Base-by-base conservation (phyloP, 2,888 invertebrate genomes). In the Cephus pygmeus region DNA sequence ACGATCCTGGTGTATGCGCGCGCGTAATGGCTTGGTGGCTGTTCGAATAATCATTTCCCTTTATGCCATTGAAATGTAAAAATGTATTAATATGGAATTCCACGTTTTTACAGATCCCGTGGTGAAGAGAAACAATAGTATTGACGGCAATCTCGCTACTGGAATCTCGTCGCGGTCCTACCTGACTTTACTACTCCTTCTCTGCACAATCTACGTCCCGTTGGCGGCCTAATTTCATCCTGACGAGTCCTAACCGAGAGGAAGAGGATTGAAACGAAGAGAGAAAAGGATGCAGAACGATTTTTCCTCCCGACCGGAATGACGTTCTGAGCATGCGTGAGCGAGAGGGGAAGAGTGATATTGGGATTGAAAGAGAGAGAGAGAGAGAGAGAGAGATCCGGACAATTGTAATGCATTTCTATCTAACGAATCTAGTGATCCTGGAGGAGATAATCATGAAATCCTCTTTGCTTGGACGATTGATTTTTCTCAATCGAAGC, bases 371-470 rank as follows among this genome's bases (percentile, higher is more conserved):
- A 33, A 9, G 71, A 71, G 71, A 33, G n/a, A 74, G 31, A 9
- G 30, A 36, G 35, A 40, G 30, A 36, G 35, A 40, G 69, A 71
- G 34, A 77, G 31, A 77, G 76, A 36, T 36, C 12, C 56, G 56
- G 23, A 56, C 2, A 56, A 56, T 56, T 56, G 4, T 56, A 56
- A 56, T 56, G 56, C 6, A 56, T 23, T 56, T 56, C 56, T 56
- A 23, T 56, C 23, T 56, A 23, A 9, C 9, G 9, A 56, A 56
- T 56, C 9, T 56, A 9, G 56, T 56, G 56, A 56, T 56, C 23
- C 2, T 56, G 23, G 23, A 23, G 56, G 56, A 23, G 56, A 56
- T 23, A 56, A 56, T 56, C 56, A 23, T 56, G 23, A 56, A 23
- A 56, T 56, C 56, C 56, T 56, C 23, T 56, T 23, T 23, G 56